Conservation (phyloP, 1,140 invertebrate genomes). For the Leptonema lineaticorne region DNA sequence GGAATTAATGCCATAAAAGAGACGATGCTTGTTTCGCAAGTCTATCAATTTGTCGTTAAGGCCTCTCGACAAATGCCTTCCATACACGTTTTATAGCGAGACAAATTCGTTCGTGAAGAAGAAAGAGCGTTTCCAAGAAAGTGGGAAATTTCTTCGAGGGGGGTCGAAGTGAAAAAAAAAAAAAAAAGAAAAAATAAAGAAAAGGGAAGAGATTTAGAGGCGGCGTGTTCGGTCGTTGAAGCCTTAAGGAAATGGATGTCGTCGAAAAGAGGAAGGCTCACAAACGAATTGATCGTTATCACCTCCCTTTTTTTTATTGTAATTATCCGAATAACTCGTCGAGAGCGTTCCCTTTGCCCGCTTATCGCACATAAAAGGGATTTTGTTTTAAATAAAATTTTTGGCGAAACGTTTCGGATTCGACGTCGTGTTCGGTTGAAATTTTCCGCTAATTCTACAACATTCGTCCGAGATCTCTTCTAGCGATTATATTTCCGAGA, state of each 20-base stretch:
- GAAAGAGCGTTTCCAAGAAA: too few relatives aligned
- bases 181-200: too few relatives aligned
- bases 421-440: neutral
- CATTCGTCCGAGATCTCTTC: neutral
- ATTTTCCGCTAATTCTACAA: neutral
- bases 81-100: neutral
- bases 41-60: constrained; percentile 40
- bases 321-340: constrained; percentile 34
- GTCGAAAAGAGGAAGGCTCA: constrained; percentile 5
- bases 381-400: too few relatives aligned
- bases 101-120: neutral
- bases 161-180: neutral
- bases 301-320: constrained; percentile 30
- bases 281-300: constrained; percentile 36
- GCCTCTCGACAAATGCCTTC: constrained; percentile 21
- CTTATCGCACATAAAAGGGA: neutral
- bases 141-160: neutral
- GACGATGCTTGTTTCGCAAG: constrained; percentile 38
- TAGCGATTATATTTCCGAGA: neutral
- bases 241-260: neutral
- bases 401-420: neutral
- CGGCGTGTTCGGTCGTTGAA: neutral
- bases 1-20: constrained; percentile 34
- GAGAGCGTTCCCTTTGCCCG: neutral
- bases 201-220: neutral